Base-by-base conservation (phyloP, 2,888 invertebrate species). In the Oxyteleia sp. region DNA sequence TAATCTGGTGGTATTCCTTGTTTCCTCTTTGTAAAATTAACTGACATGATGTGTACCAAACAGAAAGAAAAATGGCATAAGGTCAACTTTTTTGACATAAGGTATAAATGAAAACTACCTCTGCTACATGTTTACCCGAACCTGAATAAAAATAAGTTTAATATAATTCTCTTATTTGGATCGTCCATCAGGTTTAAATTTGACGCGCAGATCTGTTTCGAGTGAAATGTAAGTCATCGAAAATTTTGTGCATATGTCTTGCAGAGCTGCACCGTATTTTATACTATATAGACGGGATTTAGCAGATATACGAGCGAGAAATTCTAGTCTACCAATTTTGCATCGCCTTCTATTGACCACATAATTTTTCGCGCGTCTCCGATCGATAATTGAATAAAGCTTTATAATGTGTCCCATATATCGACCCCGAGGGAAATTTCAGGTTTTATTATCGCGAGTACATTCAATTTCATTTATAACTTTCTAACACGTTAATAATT, bases 191-290 rank as follows among this genome's bases (percentile, higher is more conserved):
- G 15, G 43, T 26, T 61, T 61, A 26, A 2, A 11, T 43, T 61
- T 61, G 59, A 61, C 26, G 26, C 10, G 4, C 15, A 43, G 26
- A 61, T 45, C 8, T n/a, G 16, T 61, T 13, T 61, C 10, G 43
- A 43, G 43, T 11, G 29, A 61, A 45, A 16, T 43, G 11, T 45
- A 45, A 7, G 8, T 61, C 59, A 45, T n/a, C 15, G 43, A 29
- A 26, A 61, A 61, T 61, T 45, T 61, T 35, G 43, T 45, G 43
- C 59, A 61, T 61, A 45, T 29, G 59, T 61, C 59, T 61, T 45
- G 43, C 16, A 41, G 59, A 43, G 10, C 29, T 26, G 0, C 29
- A 16, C 43, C 26, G 16, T 45, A 64, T 45, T 51, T 64, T 64
- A 38, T 26, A 49, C 38, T 11, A 49, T 29, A 51, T 38, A 51